phyloP scores from a whole-genome alignment of 2,797 vertebrate species.

The Phrynocephalus vlangalii region DNA sequence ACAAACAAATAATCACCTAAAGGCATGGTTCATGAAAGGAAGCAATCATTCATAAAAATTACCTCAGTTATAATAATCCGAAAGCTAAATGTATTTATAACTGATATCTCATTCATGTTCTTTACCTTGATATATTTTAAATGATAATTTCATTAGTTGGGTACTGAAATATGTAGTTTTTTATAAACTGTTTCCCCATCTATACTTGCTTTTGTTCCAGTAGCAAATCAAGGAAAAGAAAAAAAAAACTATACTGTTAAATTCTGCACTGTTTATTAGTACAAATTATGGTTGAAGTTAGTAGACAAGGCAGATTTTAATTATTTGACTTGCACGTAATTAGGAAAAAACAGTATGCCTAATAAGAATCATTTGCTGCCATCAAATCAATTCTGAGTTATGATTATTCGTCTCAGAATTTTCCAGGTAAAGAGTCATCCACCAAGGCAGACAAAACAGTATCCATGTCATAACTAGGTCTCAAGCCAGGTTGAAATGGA shows the following conservation, averaged over 20 bases:
- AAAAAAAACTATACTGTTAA: neutral
- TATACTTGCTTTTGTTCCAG: neutral
- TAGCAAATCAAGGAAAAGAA: neutral
- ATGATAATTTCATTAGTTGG: neutral
- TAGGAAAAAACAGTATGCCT: neutral
- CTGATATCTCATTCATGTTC: neutral
- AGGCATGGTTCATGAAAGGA: neutral
- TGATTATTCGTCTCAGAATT: too few relatives aligned
- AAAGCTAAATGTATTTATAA: neutral
- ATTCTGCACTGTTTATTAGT: neutral
- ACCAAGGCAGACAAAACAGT: too few relatives aligned
- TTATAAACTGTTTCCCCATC: neutral
- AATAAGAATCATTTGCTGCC: too few relatives aligned
- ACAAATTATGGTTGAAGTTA: neutral
- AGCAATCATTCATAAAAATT: neutral
- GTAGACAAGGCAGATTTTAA: neutral
- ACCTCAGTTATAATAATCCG: neutral
- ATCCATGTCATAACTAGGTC: too few relatives aligned
- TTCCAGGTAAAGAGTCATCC: too few relatives aligned
- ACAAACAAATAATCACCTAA: neutral
- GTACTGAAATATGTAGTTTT: neutral
- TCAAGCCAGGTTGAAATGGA: too few relatives aligned
- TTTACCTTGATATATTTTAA: neutral
- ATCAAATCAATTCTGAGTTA: too few relatives aligned
- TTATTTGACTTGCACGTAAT: neutral